These are phyloP conservation scores for Omphaloscelis lunosa DNA, from an alignment of 2,888 invertebrate genomes.

Conservation along the genomic window DNA sequence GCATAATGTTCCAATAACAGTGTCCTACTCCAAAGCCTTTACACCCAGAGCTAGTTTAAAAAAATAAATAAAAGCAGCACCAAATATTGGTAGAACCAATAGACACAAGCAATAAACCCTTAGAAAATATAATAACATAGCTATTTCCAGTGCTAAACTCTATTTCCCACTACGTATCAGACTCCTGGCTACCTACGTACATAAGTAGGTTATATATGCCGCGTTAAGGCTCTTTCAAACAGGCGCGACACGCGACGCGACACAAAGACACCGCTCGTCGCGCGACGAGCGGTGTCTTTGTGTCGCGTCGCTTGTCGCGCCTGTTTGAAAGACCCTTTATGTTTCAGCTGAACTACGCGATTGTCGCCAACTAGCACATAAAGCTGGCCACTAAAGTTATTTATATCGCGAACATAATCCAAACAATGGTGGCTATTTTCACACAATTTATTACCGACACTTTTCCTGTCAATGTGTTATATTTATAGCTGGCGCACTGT, in stretches of 20 bases:
- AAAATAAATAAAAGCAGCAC: not conserved
- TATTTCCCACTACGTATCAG: not conserved
- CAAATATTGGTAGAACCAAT: not conserved
- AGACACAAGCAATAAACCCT: not conserved
- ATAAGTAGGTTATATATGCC: conserved; percentile 1
- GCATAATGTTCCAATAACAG: not conserved
- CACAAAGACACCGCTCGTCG: too few species aligned
- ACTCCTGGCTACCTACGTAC: not conserved
- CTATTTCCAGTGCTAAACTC: not conserved
- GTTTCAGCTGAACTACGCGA: conserved; percentile 39
- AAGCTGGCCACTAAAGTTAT: conserved; percentile 58
- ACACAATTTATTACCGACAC: conserved; percentile 37
- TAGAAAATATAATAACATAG: conserved; percentile 15
- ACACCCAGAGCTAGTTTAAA: not conserved
- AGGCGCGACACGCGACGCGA: too few species aligned
- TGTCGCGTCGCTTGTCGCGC: too few species aligned
- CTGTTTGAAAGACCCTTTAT: too few species aligned
- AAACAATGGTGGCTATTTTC: conserved; percentile 64
- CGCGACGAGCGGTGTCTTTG: too few species aligned
- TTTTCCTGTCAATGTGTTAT: conserved; percentile 61
- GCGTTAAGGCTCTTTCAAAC: too few species aligned
- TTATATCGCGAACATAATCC: conserved; percentile 62
- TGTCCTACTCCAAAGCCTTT: not conserved
- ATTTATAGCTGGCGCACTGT: conserved; percentile 48
- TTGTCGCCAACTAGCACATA: conserved; percentile 58